Conservation (phyloP, 2,113 vertebrate species). For the Hoplias malabaricus region DNA sequence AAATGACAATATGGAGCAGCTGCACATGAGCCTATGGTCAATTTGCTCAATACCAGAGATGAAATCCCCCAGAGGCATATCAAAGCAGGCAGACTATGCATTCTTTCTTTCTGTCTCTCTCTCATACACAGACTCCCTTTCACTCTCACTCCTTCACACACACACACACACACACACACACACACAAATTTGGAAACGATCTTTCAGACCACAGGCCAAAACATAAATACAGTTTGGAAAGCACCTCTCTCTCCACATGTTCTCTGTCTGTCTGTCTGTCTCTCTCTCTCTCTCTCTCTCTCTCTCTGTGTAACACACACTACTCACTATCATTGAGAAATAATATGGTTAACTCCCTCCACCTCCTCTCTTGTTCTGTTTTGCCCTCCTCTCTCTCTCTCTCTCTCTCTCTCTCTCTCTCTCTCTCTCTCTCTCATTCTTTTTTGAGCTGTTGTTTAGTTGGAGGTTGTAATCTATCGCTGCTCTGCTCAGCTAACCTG, state of each 20-base stretch:
- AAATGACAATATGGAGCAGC: too few relatives aligned
- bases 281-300: background rate
- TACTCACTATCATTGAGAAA: background rate
- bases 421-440: conserved; percentile 24
- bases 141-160: background rate
- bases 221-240: conserved; percentile 39
- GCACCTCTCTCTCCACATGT: conserved; percentile 10
- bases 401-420: conserved; percentile 21
- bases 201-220: conserved; percentile 28
- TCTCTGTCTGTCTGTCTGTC: background rate
- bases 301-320: background rate
- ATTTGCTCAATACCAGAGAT: too few relatives aligned
- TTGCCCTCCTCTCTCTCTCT: background rate
- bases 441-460: conserved; percentile 59
- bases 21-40: too few relatives aligned
- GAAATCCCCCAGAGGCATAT: too few relatives aligned
- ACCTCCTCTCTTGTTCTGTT: background rate
- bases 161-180: conserved; percentile 23
- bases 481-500: conserved; percentile 73
- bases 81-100: too few relatives aligned
- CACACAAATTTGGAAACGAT: conserved; percentile 15
- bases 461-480: conserved; percentile 69
- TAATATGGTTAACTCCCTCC: background rate
- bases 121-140: background rate
- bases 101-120: too few relatives aligned